Base-by-base conservation (phyloP, 1,140 invertebrate species). In the Octopus bimaculoides region DNA sequence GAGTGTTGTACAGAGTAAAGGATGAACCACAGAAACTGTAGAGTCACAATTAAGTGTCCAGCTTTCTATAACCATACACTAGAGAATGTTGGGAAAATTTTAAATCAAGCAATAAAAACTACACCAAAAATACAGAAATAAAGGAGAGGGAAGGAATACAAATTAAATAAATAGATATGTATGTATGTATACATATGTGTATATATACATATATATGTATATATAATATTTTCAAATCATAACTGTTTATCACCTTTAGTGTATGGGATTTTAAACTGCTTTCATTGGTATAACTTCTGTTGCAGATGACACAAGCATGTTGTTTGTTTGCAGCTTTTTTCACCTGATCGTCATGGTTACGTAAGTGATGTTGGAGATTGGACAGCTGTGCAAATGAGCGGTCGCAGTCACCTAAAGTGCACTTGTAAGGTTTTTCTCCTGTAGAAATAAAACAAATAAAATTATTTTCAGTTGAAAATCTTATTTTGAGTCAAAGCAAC, bases 361-460 rank as follows among this genome's bases (percentile, higher is more conserved):
- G 92, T 83, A 98, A 93, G 89, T 99, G 97, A 88, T 98, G 97
- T 89, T 98, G 97, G 12, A 98, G 93, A 91, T 98, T 99, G 54
- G 96, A 98, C 85, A 98, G 93, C 91, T 99, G 97, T 88, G 98
- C 98, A 91, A 99, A 99, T 80, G 96, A 96, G 85, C 96, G 92
- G 52, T 96, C 96, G 91, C 97, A 98, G 87, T 98, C 96, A 54
- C 96, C 95, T 85, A 98, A 92, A 89, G 97, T 96, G 91, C 97
- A 99, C 91, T 97, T 96, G 92, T 98, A 99, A 10, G 97, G 97
- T 84, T 97, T 93, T 92, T 98, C 97, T 87, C 96, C 97, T 98
- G 92, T 56, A 81, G 26, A 84, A 78, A 87, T 88, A 88, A 89
- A 86, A 73, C 6, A 56, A 71, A 71, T n/a, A 71, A 12, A 71